Evolutionary conservation across 2,888 invertebrate species (phyloP), one percentile per base, ranked within the genome.

Genomic region (Raillietiella orientalis): DNA sequence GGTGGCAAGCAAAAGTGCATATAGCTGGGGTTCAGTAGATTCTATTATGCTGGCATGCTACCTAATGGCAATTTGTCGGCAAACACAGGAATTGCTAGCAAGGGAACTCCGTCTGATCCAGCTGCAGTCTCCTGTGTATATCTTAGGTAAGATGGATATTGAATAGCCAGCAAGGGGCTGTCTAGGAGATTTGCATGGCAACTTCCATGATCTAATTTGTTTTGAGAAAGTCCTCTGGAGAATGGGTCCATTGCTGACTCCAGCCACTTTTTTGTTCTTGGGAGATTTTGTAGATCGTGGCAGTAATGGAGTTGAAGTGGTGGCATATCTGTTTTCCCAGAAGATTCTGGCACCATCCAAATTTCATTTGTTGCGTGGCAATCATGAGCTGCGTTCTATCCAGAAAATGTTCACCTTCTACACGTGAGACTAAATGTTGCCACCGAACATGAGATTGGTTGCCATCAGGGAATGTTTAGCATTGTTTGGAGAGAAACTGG

Each of bases 211-310:
- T 34, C 45, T 70, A 16, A 47, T 63, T 5, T 52, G 57, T 25
- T 63, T 67, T 48, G 67, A 69, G 43, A 52, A 55, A 30, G 53
- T 57, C 0, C 45, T 70, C 9, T 70, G 69, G 69, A 51, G 62
- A 11, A 47, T 59, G 30, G 66, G 66, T 1, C 54, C 61, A 0
- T 49, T 56, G 5, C 45, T 66, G 23, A 55, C 58, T 6, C 63
- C 67, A 0, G 56, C 59, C 4, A 53, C 51, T 11, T 46, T 66
- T 29, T 47, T 70, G 5, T 67, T 69, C 43, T 53, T 70, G 1
- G 70, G 70, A 0, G 70, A 70, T 45, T 70, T 60, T 42, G 67
- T 70, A 13, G 70, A 70, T 44, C 50, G 69, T 31, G 70, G 70
- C 2, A 47, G 53, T 10, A 53, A 53, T 40, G 60, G 66, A 30